Base-by-base conservation (phyloP, 23 tunicate genomes). In the Botrylloides violaceus region DNA sequence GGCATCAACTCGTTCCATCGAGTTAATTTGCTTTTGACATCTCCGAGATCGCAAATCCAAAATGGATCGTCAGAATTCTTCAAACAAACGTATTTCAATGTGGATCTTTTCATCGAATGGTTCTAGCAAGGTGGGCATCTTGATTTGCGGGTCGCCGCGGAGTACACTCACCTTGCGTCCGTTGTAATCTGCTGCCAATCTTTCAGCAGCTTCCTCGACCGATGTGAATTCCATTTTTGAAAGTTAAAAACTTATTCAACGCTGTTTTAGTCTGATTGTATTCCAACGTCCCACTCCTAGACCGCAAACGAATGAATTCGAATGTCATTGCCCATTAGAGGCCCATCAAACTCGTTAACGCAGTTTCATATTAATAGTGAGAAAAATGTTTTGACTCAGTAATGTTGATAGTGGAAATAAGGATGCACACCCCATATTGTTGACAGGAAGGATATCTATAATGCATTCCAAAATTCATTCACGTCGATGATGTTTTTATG, bases 381-480 rank as follows among this genome's bases (percentile, higher is more conserved):
- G 15, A 43, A 7, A 43, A 43, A 43, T 15, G 53, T 15, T 43
- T 43, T 7, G 53, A 7, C 15, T 43, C 12, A 43, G 53, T 43
- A 9, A 43, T n/a, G 53, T 15, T 15, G 53, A 43, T 15, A 15
- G 53, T 7, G 53, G 53, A 9, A n/a, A 43, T 43, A 9, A 9
- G 53, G 15, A 43, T 15, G 53, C 9, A n/a, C 12, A 7, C 53
- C 15, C 53, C 53, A 43, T 43, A 43, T 43, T 43, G 53, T 7
- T 43, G 53, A 9, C 53, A 43, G 53, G 53, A 43, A 43, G 53
- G 53, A 43, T 43, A 43, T 43, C 53, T 43, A 43, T 43, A 43
- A 43, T n/a, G n/a, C n/a, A n/a, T n/a, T n/a, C n/a, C n/a, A n/a
- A n/a, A n/a, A n/a, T n/a, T n/a, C n/a, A n/a, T n/a, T n/a, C n/a